Conservation (phyloP, 2,888 invertebrate genomes). For the Neelides folsomi region DNA sequence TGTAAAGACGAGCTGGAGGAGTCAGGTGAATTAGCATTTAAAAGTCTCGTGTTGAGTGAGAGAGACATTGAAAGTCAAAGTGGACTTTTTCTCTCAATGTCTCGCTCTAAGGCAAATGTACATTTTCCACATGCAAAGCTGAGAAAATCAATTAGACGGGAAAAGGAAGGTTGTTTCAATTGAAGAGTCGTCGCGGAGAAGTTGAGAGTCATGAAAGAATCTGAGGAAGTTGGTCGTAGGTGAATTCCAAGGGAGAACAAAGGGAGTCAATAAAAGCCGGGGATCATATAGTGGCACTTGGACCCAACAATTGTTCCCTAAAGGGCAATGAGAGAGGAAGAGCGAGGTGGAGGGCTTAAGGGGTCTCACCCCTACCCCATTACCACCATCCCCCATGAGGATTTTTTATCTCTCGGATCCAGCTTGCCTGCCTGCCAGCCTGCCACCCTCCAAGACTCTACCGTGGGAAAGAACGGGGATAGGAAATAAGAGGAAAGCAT, state of each 20-base stretch:
- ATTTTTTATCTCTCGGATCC: not conserved
- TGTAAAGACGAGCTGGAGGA: no score
- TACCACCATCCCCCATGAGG: constrained; percentile 4
- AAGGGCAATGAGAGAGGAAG: constrained; percentile 20
- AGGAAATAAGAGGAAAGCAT: not conserved
- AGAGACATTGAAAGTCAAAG: no score
- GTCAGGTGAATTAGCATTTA: no score
- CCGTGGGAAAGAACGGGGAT: constrained; percentile 1
- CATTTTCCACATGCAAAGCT: no score
- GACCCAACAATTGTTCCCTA: constrained; percentile 22
- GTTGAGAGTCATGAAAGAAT: constrained; percentile 9
- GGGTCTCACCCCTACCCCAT: constrained; percentile 19
- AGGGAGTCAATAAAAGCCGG: constrained; percentile 3
- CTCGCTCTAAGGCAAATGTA: no score
- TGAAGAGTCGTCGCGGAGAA: constrained; percentile 8
- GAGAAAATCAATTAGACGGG: not conserved
- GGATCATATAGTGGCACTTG: constrained; percentile 33
- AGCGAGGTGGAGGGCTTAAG: constrained; percentile 26
- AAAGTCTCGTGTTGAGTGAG: no score
- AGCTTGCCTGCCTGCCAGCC: constrained; percentile 2
- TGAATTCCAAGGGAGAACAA: constrained; percentile 5
- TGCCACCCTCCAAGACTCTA: constrained; percentile 4
- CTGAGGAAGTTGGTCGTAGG: constrained; percentile 6
- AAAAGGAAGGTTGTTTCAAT: not conserved
- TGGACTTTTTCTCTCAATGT: no score